A percentile compares a stretch with the other conserved stretches of the same genome.
Evolutionary conservation across 1,140 invertebrate species (phyloP).

Genomic region (Camponotus floridanus): DNA sequence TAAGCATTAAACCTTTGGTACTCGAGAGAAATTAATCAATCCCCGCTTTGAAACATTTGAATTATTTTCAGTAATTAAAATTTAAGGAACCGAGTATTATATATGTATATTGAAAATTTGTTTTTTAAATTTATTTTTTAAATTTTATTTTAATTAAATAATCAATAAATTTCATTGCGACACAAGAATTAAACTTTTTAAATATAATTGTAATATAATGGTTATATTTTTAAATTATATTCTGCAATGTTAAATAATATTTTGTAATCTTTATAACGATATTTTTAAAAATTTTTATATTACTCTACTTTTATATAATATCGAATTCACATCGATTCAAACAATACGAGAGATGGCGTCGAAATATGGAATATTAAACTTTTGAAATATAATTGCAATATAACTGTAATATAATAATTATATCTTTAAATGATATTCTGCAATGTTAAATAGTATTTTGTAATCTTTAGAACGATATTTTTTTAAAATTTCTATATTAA

Average conservation of each 20-base stretch:
- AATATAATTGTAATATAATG: neutral
- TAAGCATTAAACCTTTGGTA: no score
- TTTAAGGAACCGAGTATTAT: neutral
- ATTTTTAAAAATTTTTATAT: neutral
- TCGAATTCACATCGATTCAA: neutral
- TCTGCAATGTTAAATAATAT: no score
- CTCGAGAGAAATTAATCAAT: constrained; percentile 9
- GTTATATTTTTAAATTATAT: neutral
- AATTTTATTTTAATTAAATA: constrained; percentile 22
- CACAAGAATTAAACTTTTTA: neutral
- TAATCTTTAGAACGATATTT: constrained; percentile 2
- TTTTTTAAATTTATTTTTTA: neutral
- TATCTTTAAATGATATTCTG: neutral
- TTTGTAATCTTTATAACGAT: neutral
- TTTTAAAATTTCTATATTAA: neutral
- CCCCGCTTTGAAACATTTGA: neutral
- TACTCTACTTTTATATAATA: neutral
- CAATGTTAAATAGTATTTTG: no score
- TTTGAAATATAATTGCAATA: no score
- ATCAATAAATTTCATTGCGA: neutral
- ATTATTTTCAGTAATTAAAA: neutral
- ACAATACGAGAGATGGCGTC: neutral
- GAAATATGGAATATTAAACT: no score
- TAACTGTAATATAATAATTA: no score
- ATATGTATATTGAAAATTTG: neutral